Evolutionary conservation across 2,113 vertebrate species (phyloP), one percentile per base, ranked within the genome.

Genomic region (Vulpes ferrilata): DNA sequence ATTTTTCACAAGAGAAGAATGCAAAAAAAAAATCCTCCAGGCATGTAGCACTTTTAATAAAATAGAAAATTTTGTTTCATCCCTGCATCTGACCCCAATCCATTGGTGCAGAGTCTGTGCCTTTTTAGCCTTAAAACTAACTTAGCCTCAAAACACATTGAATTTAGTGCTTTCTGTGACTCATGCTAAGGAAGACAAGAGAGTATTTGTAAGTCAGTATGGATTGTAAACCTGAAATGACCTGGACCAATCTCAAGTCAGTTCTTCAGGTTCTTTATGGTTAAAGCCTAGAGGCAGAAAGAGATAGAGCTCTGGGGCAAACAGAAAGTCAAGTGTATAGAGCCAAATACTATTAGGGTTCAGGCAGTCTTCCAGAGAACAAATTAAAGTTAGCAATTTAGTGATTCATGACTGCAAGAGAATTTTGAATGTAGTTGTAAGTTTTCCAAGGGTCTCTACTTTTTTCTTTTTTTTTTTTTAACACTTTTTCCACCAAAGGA

Each of bases 241-340:
- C 38, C 32, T 90, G 69, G 43, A 86, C 2, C 20, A 11, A 80
- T 81, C 38, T 82, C 59, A 78, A 69, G 32, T 82, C 71, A 93
- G 15, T 78, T 74, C 88, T 64, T 83, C 3, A 62, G 80, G 20
- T 7, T 71, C 92, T 64, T 13, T 59, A 51, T 20, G 38, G 55
- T 83, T 92, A 53, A 96, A 93, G 32, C 12, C 92, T 90, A 27
- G 20, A 62, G 20, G 71, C 32, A 86, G 30, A 67, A 32, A 84
- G n/a, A 92, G 57, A 22, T 7, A 48, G 17, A 80, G 32, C 32
- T 74, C 22, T 8, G n/a, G n/a, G 55, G 23, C 35, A 90, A 95
- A 86, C 64, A 90, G 57, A 78, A 88, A 74, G 69, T 71, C 64
- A 92, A 27, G 6, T 6, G n/a, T 30, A 48, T 76, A 59, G 57